Evolutionary conservation across 2,888 invertebrate species (phyloP), one percentile per base, ranked within the genome.

Genomic region (Callinectes sapidus): DNA sequence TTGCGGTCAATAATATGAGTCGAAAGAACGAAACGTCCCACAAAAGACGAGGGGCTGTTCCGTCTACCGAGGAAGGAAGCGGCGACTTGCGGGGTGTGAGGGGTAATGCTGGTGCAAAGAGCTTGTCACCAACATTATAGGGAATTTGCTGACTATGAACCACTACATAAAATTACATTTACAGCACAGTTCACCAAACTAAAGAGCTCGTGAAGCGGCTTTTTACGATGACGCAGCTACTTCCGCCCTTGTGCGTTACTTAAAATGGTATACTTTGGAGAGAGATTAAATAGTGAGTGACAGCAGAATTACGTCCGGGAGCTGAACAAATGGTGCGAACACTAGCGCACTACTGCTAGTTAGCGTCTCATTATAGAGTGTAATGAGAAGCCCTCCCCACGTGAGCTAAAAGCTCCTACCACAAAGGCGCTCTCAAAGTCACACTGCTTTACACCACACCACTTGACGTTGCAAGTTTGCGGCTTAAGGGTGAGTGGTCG

Each of bases 281-380:
- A 32, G 35, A 14, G 39, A 18, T 61, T 89, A 61, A 66, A 89
- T 23, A 35, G 5, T 0, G 18, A 39, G 39, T 85, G 90, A 81
- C 81, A 55, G 35, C 39, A 14, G n/a, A 55, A 61, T 81, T 61
- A 39, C 90, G n/a, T 86, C 90, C 86, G 90, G 55, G 35, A 39
- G 39, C 35, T 55, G 61, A 86, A 35, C 39, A 90, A 90, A 90
- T 90, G 90, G 90, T 86, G 90, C 39, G 90, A 90, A 90, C 90
- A 55, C 85, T 28, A 48, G 39, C 55, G 28, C 55, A 55, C 61
- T 35, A 85, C 35, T 55, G 90, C 35, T 90, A 35, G 90, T 90
- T 90, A 90, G 23, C 35, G 35, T 3, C 5, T 86, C 90, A 90
- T 90, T 90, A 90, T n/a, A 35, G n/a, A 85, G 39, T 85, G 61